Conservation (phyloP, 1,140 invertebrate species). For the Scaptomyza graminum region DNA sequence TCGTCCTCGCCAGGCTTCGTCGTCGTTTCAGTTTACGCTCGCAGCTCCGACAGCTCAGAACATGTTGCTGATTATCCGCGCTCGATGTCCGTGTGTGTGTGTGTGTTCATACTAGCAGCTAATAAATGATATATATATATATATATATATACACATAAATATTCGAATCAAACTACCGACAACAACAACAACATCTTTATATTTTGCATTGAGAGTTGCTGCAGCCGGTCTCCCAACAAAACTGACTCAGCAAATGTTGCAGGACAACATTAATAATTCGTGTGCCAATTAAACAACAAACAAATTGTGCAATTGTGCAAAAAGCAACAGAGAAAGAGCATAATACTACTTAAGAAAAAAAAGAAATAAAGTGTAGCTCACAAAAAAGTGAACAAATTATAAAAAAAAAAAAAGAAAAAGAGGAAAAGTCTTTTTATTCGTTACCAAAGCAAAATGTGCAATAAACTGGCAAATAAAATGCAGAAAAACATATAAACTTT, state of each 20-base stretch:
- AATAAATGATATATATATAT: slow-evolving; percentile 12
- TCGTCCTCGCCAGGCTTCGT: slow-evolving; percentile 48
- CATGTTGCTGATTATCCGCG: slow-evolving; percentile 63
- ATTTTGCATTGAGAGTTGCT: slow-evolving; percentile 25
- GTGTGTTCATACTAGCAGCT: slow-evolving; percentile 60
- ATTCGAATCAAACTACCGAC: neutral
- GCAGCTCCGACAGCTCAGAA: slow-evolving; percentile 74
- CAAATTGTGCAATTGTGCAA: slow-evolving; percentile 54
- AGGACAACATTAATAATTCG: slow-evolving; percentile 55
- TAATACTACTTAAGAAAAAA: slow-evolving; percentile 9
- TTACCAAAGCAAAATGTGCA: slow-evolving; percentile 65
- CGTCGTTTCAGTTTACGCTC: slow-evolving; percentile 73
- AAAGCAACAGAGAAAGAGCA: slow-evolving; percentile 24
- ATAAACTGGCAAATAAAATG: slow-evolving; percentile 57
- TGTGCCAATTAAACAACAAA: slow-evolving; percentile 45
- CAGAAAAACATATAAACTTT: slow-evolving; percentile 29
- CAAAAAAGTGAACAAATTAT: slow-evolving; percentile 17
- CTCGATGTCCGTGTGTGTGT: slow-evolving; percentile 62
- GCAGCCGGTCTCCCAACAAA: slow-evolving; percentile 8
- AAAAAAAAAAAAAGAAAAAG: slow-evolving; percentile 32
- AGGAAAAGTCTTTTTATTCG: slow-evolving; percentile 20
- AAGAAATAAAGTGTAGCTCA: slow-evolving; percentile 13
- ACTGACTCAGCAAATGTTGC: slow-evolving; percentile 62
- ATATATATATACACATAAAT: slow-evolving; percentile 32
- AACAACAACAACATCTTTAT: slow-evolving; percentile 28